Evolutionary conservation across 2,113 vertebrate genomes (phyloP).

Genomic region (Coryphaenoides rupestris): DNA sequence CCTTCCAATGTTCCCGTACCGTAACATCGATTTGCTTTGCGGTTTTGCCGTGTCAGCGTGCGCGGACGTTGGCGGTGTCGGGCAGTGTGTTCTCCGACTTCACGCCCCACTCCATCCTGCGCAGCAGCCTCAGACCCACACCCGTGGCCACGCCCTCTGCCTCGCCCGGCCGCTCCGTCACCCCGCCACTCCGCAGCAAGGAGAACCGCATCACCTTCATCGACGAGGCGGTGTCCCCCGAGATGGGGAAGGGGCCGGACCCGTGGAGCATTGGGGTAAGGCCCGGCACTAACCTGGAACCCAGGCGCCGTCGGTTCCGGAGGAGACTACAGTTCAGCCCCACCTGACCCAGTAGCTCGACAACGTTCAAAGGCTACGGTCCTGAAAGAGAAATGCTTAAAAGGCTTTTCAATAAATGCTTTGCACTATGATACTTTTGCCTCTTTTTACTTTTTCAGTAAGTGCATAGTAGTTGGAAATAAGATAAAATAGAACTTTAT

Average conservation of each 20-base stretch:
- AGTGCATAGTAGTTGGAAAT: background rate
- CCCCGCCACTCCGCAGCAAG: slow-evolving; percentile 81
- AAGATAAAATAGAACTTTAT: too few relatives aligned
- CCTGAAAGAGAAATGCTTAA: background rate
- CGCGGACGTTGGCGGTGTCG: slow-evolving; percentile 81
- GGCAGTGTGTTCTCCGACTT: slow-evolving; percentile 80
- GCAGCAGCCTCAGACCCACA: slow-evolving; percentile 84
- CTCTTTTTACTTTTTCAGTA: background rate
- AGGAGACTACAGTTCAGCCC: background rate
- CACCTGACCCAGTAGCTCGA: background rate
- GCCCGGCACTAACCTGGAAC: background rate
- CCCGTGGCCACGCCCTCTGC: slow-evolving; percentile 84
- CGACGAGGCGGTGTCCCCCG: slow-evolving; percentile 67
- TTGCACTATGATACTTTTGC: background rate
- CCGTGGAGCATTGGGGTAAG: slow-evolving; percentile 80
- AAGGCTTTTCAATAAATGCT: background rate
- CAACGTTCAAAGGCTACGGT: background rate
- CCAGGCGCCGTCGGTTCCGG: background rate
- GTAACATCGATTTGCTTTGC: background rate
- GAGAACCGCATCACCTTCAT: slow-evolving; percentile 86
- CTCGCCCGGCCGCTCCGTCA: slow-evolving; percentile 84
- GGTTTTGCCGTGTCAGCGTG: slow-evolving; percentile 69
- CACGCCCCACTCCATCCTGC: slow-evolving; percentile 90
- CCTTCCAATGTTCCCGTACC: background rate
- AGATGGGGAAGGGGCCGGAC: slow-evolving; percentile 42